A percentile compares a stretch with the other conserved stretches of the same genome.
Evolutionary conservation across 2,113 vertebrate species (phyloP).

Genomic region (Egretta garzetta): DNA sequence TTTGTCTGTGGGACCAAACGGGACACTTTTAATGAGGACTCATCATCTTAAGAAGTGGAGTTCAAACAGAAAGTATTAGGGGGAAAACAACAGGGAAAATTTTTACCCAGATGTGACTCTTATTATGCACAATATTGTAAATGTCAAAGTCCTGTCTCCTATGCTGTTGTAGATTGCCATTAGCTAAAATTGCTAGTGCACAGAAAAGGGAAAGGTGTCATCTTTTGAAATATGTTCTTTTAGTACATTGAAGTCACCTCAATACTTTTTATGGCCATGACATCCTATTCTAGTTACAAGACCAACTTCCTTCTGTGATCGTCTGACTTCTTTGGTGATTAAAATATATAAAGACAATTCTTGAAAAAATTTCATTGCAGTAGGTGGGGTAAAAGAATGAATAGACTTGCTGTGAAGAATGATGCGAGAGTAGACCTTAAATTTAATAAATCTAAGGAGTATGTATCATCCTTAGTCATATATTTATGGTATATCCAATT

Average conservation of each 20-base stretch:
- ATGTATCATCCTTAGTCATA: neutral
- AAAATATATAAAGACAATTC: neutral
- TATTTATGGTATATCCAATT: neutral
- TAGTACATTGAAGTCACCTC: neutral
- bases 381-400: neutral
- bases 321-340: neutral
- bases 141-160: slow-evolving; percentile 35
- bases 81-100: slow-evolving; percentile 35
- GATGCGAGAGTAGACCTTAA: neutral
- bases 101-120: slow-evolving; percentile 41
- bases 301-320: neutral
- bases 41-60: slow-evolving; percentile 18
- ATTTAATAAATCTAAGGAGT: neutral
- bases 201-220: rapidly evolving
- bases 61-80: slow-evolving; percentile 33
- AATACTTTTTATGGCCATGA: neutral
- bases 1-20: slow-evolving; percentile 27
- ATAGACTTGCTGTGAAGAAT: neutral
- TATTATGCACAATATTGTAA: slow-evolving; percentile 19
- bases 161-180: neutral
- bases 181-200: slow-evolving; percentile 9
- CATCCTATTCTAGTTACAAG: neutral
- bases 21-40: slow-evolving; percentile 22
- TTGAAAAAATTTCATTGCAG: neutral
- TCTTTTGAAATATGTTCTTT: slow-evolving; percentile 14